Evolutionary conservation across 2,888 invertebrate species (phyloP), one percentile per base, ranked within the genome.

Genomic region (Polyommatus iphigenia): DNA sequence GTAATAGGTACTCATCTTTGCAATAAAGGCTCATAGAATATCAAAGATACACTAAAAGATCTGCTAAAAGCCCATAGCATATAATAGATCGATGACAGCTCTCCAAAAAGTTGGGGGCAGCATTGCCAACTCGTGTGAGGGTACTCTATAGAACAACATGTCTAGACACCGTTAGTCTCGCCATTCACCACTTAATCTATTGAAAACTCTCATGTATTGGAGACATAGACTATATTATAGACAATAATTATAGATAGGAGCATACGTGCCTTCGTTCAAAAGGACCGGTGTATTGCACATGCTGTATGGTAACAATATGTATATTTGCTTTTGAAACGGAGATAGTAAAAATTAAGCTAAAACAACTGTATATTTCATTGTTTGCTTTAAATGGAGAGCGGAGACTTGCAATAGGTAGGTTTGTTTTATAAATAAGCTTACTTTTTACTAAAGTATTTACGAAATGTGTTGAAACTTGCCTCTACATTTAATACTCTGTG

Each of bases 71-170:
- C n/a, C 4, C 72, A 41, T 41, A 20, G 36, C 72, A 72, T 67
- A 62, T 29, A 32, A 72, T n/a, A 41, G 41, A 77, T 67, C 77
- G 67, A 77, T 71, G 77, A 71, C 77, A 71, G 71, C 50, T 79
- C 78, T 76, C 72, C 50, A 41, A 77, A 79, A 78, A 78, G 78
- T 76, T 77, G 77, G 76, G 24, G 57, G 79, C 78, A 54, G 75
- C 80, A 78, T 79, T 80, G 81, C 80, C 81, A 81, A 79, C 78
- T 80, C 80, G 78, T 79, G 78, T 78, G 79, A 79, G 78, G 76
- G 77, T 79, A 77, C 72, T 76, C 78, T 78, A 75, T 76, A 71
- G 78, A 77, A 81, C 80, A 78, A 80, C 78, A 67, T 62, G 81
- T 81, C 81, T 81, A 81, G 81, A 81, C 81, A 29, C 46, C 79